Evolutionary conservation across 2,797 vertebrate species (phyloP), one percentile per base, ranked within the genome.

Genomic region (Craterocephalus amniculus): DNA sequence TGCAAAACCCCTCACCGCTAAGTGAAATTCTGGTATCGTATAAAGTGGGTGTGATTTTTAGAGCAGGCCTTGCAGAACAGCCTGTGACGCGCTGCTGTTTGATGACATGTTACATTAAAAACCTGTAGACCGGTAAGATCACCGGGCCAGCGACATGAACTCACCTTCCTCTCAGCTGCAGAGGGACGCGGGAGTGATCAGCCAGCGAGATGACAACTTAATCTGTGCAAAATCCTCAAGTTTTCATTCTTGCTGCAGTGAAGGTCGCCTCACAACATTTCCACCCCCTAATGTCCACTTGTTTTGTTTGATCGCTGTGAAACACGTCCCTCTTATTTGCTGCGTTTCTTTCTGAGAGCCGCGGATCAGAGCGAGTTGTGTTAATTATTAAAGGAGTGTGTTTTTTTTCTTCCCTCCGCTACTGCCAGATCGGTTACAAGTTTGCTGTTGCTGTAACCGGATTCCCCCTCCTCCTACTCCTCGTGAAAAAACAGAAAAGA

Each of bases 321-420:
- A 69, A 66, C 57, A 56, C 35, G 55, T 65, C 67, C 60, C 48
- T 38, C 22, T 38, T 45, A 48, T 48, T 71, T 27, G 52, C 62
- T 13, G 31, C 58, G 48, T 0, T 24, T 43, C 32, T 64, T 38
- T 31, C 68, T 31, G 29, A 31, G 27, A 40, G 54, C 77, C 49
- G 78, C 38, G 80, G 83, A 70, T 78, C 84, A 60, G 83, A n/a
- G 67, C 83, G 56, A 78, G 80, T 83, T 74, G 89, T 73, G 83
- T 95, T 35, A 95, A 95, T 95, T 94, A 95, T 95, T 95, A 63
- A 95, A 85, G 71, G 78, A 79, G 74, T 83, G 80, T 4, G 29
- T 31, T 31, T 31, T 31, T 90, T 91, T 90, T 91, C 85, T 87
- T 88, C 86, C 70, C 79, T 84, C 72, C 51, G 71, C 79, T 72